A percentile compares a stretch with the other conserved stretches of the same genome.
These are phyloP conservation scores for Brachypodius melanocephalos DNA, from an alignment of 2,113 vertebrate genomes.

Conservation along the genomic window DNA sequence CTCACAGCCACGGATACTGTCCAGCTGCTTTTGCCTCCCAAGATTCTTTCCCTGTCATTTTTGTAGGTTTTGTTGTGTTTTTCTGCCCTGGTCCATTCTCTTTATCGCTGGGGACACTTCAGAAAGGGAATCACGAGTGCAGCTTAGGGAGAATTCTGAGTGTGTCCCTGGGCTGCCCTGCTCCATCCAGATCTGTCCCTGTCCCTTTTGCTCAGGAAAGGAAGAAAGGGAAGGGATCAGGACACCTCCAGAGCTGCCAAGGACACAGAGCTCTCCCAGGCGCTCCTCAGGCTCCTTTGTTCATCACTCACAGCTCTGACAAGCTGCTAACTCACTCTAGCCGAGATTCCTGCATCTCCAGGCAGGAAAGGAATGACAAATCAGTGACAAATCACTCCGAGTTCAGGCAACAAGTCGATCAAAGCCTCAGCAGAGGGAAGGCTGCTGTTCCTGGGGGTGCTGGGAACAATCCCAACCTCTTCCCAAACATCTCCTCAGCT, in stretches of 20 bases:
- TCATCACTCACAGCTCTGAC: not conserved
- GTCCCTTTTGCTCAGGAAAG: not conserved
- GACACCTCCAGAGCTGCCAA: not conserved
- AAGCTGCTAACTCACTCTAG: not conserved
- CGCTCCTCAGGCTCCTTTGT: not conserved
- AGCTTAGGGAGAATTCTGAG: not conserved
- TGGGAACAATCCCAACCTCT: not conserved
- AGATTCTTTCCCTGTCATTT: accelerated
- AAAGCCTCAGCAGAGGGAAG: not conserved
- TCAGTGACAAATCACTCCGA: not conserved
- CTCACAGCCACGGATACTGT: accelerated
- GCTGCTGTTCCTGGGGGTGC: not conserved
- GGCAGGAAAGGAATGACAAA: not conserved
- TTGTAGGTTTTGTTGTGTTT: not conserved
- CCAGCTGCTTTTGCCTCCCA: not conserved
- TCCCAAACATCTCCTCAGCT: not conserved
- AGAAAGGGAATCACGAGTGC: accelerated
- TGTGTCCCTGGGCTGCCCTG: not conserved
- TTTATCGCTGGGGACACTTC: not conserved
- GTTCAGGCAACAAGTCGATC: conserved; percentile 13
- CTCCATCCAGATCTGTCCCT: not conserved
- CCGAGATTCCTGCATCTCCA: not conserved
- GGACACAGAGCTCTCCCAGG: not conserved
- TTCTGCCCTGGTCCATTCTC: not conserved
- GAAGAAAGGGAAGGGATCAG: not conserved